Conservation (phyloP, 2,797 vertebrate species). For the Bovichtus diacanthus region DNA sequence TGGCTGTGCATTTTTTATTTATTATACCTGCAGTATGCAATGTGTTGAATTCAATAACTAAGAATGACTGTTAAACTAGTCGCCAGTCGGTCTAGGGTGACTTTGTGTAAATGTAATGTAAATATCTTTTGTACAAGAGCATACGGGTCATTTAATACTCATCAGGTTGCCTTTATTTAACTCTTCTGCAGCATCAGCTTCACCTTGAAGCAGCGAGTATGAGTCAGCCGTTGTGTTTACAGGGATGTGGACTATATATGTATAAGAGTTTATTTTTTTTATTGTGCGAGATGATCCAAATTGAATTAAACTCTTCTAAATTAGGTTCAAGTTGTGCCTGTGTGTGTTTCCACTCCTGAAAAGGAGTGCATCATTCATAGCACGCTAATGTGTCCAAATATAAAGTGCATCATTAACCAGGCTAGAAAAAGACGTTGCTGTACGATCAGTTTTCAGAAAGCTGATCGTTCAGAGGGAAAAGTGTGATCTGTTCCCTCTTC, state of each 20-base stretch:
- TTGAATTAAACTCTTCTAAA: conserved; percentile 32
- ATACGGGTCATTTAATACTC: neutral
- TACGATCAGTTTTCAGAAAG: neutral
- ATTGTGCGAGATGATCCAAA: conserved; percentile 20
- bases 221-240: neutral
- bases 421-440: conserved; percentile 5
- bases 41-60: neutral
- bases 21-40: neutral
- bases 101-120: neutral
- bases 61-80: neutral
- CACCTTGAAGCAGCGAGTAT: neutral
- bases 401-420: neutral
- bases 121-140: neutral
- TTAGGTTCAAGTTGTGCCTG: neutral
- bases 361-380: conserved; percentile 44
- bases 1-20: neutral
- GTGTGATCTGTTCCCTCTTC: neutral
- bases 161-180: neutral
- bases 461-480: neutral
- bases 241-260: neutral
- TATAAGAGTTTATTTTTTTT: conserved; percentile 34
- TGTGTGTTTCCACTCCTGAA: conserved; percentile 56
- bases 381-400: conserved; percentile 11
- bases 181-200: conserved; percentile 3
- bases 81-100: neutral